Evolutionary conservation across 2,797 vertebrate genomes (phyloP), one percentile per base, ranked within the genome.

Genomic region (Rallus crepitans): DNA sequence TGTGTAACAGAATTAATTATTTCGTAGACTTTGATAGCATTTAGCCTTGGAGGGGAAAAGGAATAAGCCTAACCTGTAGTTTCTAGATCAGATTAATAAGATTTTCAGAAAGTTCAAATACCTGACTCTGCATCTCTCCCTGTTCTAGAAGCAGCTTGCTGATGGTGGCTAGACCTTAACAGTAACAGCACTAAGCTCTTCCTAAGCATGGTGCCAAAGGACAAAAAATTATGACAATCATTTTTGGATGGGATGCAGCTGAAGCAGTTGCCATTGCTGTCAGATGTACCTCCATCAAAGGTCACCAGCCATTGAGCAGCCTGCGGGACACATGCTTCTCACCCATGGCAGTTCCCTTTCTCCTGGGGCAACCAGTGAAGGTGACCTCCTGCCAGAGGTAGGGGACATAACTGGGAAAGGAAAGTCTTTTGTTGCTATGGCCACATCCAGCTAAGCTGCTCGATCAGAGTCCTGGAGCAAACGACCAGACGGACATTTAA

Each of bases 211-310:
- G 40, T 0, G 2, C 30, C 56, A 27, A 4, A 87, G 84, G 93
- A 35, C 20, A 91, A 92, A 94, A 89, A 87, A 14, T 1, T 0
- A 33, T 52, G 81, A 61, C 55, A 53, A 50, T 79, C 87, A 35
- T 87, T 89, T 87, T 95, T 93, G 59, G 55, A 72, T 27, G 8
- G 63, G 45, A 31, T 76, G 40, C 23, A 76, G 56, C 28, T 68
- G 55, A 82, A 91, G 25, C 31, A 61, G 20, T 69, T 76, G 82
- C 55, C 90, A 14, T 37, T 2, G 0, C 78, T 69, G 59, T 76
- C 66, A 94, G 63, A 72, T 0, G 0, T 69, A 79, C 5, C 31
- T 33, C 31, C 63, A 0, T 37, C 52, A 85, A 91, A 95, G 63
- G 71, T 79, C 84, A 85, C 31, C 87, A 93, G 87, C 33, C 84